These are phyloP conservation scores for Mechanitis messenoides DNA, from an alignment of 2,888 invertebrate species.

Conservation along the genomic window DNA sequence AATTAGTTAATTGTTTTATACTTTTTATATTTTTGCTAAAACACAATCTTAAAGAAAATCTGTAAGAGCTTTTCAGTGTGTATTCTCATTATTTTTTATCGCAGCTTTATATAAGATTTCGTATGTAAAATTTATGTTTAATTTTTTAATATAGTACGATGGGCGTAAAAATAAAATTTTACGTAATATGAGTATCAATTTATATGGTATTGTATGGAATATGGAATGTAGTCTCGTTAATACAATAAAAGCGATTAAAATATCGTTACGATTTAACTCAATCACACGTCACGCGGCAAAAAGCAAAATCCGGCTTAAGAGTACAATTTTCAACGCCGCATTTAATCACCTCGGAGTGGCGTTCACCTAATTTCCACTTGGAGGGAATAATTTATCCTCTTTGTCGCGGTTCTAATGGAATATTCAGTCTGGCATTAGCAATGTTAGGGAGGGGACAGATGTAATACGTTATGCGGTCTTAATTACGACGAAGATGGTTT, in stretches of 20 bases:
- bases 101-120: too few species aligned
- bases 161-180: too few species aligned
- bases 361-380: constrained; percentile 41
- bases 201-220: too few species aligned
- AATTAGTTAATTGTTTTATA: too few species aligned
- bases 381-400: constrained; percentile 38
- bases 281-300: constrained; percentile 18
- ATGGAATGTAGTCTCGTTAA: neutral
- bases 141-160: too few species aligned
- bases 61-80: too few species aligned
- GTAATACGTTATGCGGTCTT: constrained; percentile 25
- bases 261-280: constrained; percentile 18
- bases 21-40: too few species aligned
- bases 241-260: neutral
- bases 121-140: too few species aligned
- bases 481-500: constrained; percentile 9
- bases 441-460: constrained; percentile 23
- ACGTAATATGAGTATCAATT: too few species aligned
- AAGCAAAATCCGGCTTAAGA: constrained; percentile 33
- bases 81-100: too few species aligned
- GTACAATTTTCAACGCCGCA: constrained; percentile 37
- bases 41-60: too few species aligned
- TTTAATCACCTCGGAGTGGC: constrained; percentile 40
- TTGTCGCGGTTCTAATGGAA: constrained; percentile 41
- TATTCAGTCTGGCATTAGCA: constrained; percentile 34